Conservation (phyloP, 2,888 invertebrate genomes). For the Girardia tigrina region DNA sequence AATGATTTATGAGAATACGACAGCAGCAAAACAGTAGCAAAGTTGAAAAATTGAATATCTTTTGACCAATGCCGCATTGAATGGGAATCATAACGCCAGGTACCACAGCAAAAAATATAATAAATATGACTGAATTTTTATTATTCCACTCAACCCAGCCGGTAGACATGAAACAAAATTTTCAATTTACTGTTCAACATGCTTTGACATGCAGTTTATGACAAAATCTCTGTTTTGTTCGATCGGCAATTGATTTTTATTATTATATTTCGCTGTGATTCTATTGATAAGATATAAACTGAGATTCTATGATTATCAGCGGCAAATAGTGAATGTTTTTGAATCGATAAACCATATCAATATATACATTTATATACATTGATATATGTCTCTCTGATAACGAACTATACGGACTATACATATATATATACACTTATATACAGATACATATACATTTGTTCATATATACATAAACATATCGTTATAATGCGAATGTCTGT, state of each 20-base stretch:
- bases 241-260: conserved; percentile 23
- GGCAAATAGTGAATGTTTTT: conserved; percentile 7
- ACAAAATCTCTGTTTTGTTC: conserved; percentile 23
- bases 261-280: conserved; percentile 12
- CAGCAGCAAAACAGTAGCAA: conserved; percentile 16
- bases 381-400: not conserved
- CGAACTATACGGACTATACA: not conserved
- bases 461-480: too few species aligned
- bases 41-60: conserved; percentile 23
- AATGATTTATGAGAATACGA: conserved; percentile 20
- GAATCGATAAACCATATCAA: not conserved
- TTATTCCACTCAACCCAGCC: conserved; percentile 20
- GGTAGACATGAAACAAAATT: conserved; percentile 20
- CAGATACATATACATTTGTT: too few species aligned
- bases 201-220: conserved; percentile 23
- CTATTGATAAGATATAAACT: not conserved
- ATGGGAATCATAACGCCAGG: conserved; percentile 15
- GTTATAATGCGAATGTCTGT: too few species aligned
- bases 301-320: not conserved
- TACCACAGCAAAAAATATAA: not conserved
- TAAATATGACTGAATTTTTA: conserved; percentile 16
- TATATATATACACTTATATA: too few species aligned
- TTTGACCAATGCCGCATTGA: conserved; percentile 23
- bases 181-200: conserved; percentile 23
- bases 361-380: not conserved